Percentiles rank a stretch among this genome's conserved stretches.
Conservation (phyloP, 2,797 vertebrate genomes). For the Botia kubotai region DNA sequence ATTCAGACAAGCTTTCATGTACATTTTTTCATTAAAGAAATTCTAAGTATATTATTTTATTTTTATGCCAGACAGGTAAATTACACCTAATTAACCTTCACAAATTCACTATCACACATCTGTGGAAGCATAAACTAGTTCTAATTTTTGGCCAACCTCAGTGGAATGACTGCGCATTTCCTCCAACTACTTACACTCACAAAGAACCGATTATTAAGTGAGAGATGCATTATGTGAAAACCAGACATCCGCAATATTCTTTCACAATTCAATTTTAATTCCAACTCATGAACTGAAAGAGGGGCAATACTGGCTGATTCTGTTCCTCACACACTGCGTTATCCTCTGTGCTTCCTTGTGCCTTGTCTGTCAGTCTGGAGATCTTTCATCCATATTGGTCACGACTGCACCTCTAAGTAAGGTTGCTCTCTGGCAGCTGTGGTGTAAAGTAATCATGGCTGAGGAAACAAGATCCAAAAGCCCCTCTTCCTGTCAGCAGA, state of each 20-base stretch:
- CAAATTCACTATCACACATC: conserved; percentile 63
- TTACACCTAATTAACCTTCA: conserved; percentile 62
- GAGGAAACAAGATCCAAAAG: conserved; percentile 78
- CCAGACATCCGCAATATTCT: conserved; percentile 64
- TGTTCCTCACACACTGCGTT: conserved; percentile 12
- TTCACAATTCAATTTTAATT: neutral
- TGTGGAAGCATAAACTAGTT: conserved; percentile 50
- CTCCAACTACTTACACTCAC: conserved; percentile 56
- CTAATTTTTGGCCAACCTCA: conserved; percentile 49
- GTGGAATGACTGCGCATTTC: conserved; percentile 61
- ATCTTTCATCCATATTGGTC: conserved; percentile 44
- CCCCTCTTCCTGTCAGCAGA: conserved; percentile 81
- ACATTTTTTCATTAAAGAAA: conserved; percentile 40
- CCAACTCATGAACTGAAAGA: neutral
- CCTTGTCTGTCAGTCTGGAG: conserved; percentile 39
- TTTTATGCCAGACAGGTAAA: neutral
- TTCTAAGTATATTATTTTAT: conserved; percentile 34
- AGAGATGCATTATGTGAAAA: conserved; percentile 66
- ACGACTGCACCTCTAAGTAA: conserved; percentile 58
- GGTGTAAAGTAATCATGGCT: conserved; percentile 74
- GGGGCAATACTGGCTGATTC: neutral
- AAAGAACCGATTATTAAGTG: conserved; percentile 19
- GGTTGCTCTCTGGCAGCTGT: conserved; percentile 76
- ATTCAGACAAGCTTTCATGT: neutral
- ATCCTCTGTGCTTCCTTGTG: conserved; percentile 12